Conservation (phyloP, 2,888 invertebrate genomes). For the Protophormia terraenovae region DNA sequence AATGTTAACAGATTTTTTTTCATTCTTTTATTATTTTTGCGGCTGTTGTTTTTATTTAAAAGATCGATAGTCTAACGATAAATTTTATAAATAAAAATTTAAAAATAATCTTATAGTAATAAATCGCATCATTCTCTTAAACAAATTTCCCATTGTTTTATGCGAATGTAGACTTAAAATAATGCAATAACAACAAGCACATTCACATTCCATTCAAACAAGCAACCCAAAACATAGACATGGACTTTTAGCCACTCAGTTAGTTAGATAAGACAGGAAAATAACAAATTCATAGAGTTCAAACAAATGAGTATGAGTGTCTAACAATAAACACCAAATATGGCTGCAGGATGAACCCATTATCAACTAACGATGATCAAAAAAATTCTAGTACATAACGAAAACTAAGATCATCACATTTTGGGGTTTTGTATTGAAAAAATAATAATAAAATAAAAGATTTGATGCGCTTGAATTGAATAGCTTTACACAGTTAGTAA, state of each 20-base stretch:
- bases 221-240: too few relatives aligned
- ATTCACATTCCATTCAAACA: conserved; percentile 1
- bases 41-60: conserved; percentile 6
- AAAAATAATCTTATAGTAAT: conserved; percentile 48
- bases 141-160: conserved; percentile 58
- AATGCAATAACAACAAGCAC: neutral
- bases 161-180: conserved; percentile 3
- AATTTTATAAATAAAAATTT: conserved; percentile 5
- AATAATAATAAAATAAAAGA: neutral
- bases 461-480: conserved; percentile 52
- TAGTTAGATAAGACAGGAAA: neutral
- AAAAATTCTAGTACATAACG: conserved; percentile 36
- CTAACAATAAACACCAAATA: conserved; percentile 57
- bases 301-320: conserved; percentile 40
- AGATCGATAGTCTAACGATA: conserved; percentile 42
- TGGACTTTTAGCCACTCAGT: neutral
- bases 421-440: neutral
- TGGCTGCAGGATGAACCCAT: conserved; percentile 70
- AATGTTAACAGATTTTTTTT: conserved; percentile 67
- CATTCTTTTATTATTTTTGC: neutral
- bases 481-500: conserved; percentile 49
- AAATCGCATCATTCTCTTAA: conserved; percentile 62
- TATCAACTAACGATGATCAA: conserved; percentile 70
- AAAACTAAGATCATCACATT: conserved; percentile 48
- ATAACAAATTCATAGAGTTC: neutral